These are phyloP conservation scores for Monopis laevigella DNA, from an alignment of 2,888 invertebrate genomes.

Conservation along the genomic window DNA sequence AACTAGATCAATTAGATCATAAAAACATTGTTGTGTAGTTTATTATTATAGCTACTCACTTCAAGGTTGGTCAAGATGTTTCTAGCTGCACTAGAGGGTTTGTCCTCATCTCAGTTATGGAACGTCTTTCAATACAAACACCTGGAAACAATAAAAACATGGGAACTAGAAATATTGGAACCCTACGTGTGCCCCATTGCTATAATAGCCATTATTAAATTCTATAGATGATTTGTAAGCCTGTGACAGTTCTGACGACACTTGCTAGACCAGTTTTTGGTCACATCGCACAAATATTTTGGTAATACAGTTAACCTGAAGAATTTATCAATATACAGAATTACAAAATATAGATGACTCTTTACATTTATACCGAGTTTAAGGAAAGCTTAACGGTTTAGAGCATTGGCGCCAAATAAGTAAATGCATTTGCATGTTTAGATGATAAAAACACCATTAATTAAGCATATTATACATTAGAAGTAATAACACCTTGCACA, in stretches of 20 bases:
- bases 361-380: not conserved
- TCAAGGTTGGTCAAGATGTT: constrained; percentile 65
- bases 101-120: constrained; percentile 50
- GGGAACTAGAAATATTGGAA: not conserved
- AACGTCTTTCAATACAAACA: constrained; percentile 22
- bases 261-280: constrained; percentile 54
- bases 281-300: constrained; percentile 26
- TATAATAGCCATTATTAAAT: constrained; percentile 6
- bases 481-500: constrained; percentile 12
- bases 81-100: constrained; percentile 37
- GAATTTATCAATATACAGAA: constrained; percentile 14
- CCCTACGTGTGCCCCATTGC: constrained; percentile 6
- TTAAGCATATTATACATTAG: not conserved
- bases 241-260: constrained; percentile 61
- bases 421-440: constrained; percentile 57
- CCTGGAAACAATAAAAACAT: constrained; percentile 25
- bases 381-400: constrained; percentile 44
- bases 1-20: too few relatives aligned
- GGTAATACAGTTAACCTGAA: not conserved
- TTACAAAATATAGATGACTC: not conserved
- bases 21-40: not conserved
- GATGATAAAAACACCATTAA: not conserved
- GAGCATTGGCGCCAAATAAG: constrained; percentile 64
- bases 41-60: constrained; percentile 39
- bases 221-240: constrained; percentile 6